Conservation (phyloP, 1,140 invertebrate species). For the Pectinophora gossypiella region DNA sequence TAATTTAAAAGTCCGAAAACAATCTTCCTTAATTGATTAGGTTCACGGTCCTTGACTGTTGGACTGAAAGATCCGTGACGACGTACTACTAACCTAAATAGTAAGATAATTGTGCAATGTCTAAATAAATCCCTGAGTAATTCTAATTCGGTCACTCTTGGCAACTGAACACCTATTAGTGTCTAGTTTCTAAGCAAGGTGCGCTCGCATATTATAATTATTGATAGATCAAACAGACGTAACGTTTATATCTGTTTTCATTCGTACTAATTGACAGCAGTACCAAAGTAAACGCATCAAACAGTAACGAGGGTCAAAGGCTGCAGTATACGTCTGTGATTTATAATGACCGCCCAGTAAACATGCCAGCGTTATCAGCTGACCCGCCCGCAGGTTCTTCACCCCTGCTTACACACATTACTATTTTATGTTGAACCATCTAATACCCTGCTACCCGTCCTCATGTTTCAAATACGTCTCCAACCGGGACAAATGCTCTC, state of each 20-base stretch:
- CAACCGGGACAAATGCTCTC: conserved; percentile 13
- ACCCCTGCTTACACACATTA: conserved; percentile 23
- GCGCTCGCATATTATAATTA: neutral
- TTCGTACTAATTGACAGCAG: conserved; percentile 3
- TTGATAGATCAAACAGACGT: no score
- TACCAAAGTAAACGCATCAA: conserved; percentile 15
- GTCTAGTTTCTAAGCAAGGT: neutral
- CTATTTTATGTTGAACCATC: neutral
- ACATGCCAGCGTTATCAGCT: conserved; percentile 48
- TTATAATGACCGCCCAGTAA: conserved; percentile 53
- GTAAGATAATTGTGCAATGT: neutral
- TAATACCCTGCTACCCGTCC: no score
- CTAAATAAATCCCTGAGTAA: neutral
- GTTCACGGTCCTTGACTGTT: neutral
- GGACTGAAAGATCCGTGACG: neutral
- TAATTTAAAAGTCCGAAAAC: no score
- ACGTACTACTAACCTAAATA: neutral
- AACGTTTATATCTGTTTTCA: neutral
- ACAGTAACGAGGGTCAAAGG: conserved; percentile 48
- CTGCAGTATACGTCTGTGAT: conserved; percentile 47
- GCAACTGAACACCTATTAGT: neutral
- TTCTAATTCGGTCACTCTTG: neutral
- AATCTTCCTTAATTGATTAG: neutral
- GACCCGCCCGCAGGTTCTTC: conserved; percentile 48
- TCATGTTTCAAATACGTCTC: no score